Evolutionary conservation across 2,888 invertebrate genomes (phyloP).

Genomic region (Drosophila vallismaia): DNA sequence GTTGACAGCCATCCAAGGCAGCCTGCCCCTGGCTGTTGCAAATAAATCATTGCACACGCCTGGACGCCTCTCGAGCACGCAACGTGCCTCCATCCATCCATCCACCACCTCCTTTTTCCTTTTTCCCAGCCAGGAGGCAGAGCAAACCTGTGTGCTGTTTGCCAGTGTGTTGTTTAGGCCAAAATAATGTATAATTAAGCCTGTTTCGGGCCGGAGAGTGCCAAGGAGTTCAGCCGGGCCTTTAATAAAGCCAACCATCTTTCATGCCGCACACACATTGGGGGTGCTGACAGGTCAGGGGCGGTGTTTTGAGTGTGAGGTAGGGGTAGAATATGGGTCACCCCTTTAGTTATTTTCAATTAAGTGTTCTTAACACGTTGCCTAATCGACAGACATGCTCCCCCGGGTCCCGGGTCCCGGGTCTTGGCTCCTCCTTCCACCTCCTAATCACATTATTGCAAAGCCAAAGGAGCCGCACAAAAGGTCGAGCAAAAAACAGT

Average conservation of each 20-base stretch:
- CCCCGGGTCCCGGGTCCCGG: conserved; percentile 18
- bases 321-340: conserved; percentile 6
- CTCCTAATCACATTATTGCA: conserved; percentile 36
- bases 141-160: conserved; percentile 13
- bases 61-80: conserved; percentile 49
- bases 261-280: conserved; percentile 30
- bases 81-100: conserved; percentile 35
- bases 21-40: conserved; percentile 40
- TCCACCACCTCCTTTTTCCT: not conserved
- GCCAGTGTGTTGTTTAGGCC: conserved; percentile 36
- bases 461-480: conserved; percentile 31
- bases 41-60: conserved; percentile 58
- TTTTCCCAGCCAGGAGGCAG: conserved; percentile 9
- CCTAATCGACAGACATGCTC: conserved; percentile 44
- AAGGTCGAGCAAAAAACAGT: conserved; percentile 31
- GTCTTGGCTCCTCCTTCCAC: conserved; percentile 7
- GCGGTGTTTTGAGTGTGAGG: not conserved
- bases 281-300: conserved; percentile 31
- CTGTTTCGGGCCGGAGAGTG: conserved; percentile 3
- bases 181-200: conserved; percentile 51
- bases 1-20: conserved; percentile 44
- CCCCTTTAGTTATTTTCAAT: conserved; percentile 46
- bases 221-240: conserved; percentile 26
- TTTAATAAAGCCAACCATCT: conserved; percentile 47
- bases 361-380: conserved; percentile 47